Conservation (phyloP, 2,797 vertebrate genomes). For the Xenentodon cancila region DNA sequence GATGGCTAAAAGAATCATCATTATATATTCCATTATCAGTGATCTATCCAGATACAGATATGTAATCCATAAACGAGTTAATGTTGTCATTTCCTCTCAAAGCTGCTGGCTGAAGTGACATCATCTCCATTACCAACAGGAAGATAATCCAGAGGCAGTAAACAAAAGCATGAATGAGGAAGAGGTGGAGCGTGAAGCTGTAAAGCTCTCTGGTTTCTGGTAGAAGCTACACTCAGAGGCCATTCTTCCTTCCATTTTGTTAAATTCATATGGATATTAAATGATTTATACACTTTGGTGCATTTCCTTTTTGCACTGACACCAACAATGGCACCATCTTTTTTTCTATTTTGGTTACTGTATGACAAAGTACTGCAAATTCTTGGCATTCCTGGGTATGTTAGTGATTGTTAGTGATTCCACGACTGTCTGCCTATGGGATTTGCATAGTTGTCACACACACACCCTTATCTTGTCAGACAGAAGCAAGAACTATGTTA, state of each 20-base stretch:
- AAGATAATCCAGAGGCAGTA: constrained; percentile 23
- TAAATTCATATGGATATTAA: background rate
- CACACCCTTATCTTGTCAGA: constrained; percentile 13
- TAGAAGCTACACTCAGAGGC: constrained; percentile 3
- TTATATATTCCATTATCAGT: constrained; percentile 6
- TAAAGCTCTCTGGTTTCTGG: constrained; percentile 20
- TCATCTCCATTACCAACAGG: constrained; percentile 35
- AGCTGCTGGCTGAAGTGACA: constrained; percentile 51
- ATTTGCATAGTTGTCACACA: constrained; percentile 13
- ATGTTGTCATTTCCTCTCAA: constrained; percentile 43
- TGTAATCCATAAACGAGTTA: constrained; percentile 57
- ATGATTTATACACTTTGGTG: background rate
- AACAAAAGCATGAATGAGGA: constrained; percentile 52
- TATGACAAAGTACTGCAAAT: constrained; percentile 1
- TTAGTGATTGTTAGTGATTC: constrained; percentile 13
- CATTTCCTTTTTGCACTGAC: background rate
- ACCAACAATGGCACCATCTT: too few relatives aligned
- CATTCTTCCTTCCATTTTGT: background rate
- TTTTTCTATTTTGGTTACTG: background rate
- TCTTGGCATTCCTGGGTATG: constrained; percentile 37
- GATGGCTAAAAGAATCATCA: background rate
- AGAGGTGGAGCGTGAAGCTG: constrained; percentile 35
- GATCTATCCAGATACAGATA: constrained; percentile 27
- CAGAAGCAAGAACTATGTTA: background rate
- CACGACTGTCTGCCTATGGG: constrained; percentile 9